Evolutionary conservation across 2,113 vertebrate genomes (phyloP), one percentile per base, ranked within the genome.

Genomic region (Acrocephalus arundinaceus): DNA sequence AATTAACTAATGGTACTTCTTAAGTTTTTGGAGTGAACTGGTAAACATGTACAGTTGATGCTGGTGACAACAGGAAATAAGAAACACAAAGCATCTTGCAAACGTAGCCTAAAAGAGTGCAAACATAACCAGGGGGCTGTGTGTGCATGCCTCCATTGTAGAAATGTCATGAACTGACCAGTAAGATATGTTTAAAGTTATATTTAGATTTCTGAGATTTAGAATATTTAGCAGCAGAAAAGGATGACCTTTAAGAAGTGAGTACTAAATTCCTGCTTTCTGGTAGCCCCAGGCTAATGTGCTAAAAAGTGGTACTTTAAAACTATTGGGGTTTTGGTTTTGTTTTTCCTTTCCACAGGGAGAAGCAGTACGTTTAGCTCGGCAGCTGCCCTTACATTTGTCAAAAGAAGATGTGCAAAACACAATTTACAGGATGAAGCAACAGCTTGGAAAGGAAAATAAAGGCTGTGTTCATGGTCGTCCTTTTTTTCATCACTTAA

Each of bases 351-450:
- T 86, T 92, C 79, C 67, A 85, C 87, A 99, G 99, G 98, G 98
- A 79, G 99, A 99, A 98, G 99, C 99, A 19, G 99, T 99, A 4
- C 98, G 99, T 78, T 97, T 99, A 19, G 97, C 97, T 87, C 98
- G 99, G 78, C 99, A 99, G 94, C 93, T 99, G 90, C 98, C 99
- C 33, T 96, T 98, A 48, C 97, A 97, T 94, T 96, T 98, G 76
- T 97, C 98, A 88, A 98, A 97, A 95, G 98, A 98, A 35, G 99
- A 99, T 73, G 97, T 99, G 72, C 97, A 97, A 73, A 98, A 99
- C 83, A 98, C 97, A 37, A 93, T 99, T 39, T 85, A 55, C 51
- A 98, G 98, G 90, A 99, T 99, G 99, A 97, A 98, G 80, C 89
- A 97, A 80, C 98, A 99, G 83, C 98, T 99, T 62, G 97, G 97